These are phyloP conservation scores for Helicolenus hilgendorfi DNA, from an alignment of 2,797 vertebrate species.

Conservation along the genomic window DNA sequence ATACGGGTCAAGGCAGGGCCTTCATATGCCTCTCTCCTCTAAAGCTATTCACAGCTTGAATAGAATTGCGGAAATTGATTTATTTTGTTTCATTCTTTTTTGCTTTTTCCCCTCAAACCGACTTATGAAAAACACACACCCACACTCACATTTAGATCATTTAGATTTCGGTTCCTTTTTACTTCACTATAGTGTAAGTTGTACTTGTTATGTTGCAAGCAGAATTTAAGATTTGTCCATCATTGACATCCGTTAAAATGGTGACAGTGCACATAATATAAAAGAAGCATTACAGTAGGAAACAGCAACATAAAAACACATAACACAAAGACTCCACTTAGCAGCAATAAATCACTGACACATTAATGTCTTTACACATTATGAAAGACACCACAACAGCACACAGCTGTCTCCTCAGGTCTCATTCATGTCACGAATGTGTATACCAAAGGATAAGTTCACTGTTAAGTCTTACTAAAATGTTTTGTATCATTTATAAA, in stretches of 20 bases:
- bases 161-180: neutral
- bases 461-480: neutral
- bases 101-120: neutral
- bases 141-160: neutral
- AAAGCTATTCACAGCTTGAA: constrained; percentile 37
- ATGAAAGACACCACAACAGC: neutral
- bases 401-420: neutral
- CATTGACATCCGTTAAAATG: neutral
- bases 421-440: neutral
- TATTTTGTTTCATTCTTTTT: constrained; percentile 17
- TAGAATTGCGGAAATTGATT: constrained; percentile 7
- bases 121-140: neutral
- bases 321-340: neutral
- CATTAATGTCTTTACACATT: neutral
- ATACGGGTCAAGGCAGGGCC: constrained; percentile 12
- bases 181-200: neutral
- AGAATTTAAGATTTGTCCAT: neutral
- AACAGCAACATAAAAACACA: neutral
- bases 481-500: neutral
- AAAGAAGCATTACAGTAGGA: neutral
- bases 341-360: neutral
- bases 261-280: neutral
- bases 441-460: neutral
- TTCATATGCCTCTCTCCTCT: constrained; percentile 7
- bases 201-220: neutral